A percentile compares a stretch with the other conserved stretches of the same genome.
phyloP scores from a whole-genome alignment of 2,797 vertebrate genomes.

The Acipenser ruthenus region DNA sequence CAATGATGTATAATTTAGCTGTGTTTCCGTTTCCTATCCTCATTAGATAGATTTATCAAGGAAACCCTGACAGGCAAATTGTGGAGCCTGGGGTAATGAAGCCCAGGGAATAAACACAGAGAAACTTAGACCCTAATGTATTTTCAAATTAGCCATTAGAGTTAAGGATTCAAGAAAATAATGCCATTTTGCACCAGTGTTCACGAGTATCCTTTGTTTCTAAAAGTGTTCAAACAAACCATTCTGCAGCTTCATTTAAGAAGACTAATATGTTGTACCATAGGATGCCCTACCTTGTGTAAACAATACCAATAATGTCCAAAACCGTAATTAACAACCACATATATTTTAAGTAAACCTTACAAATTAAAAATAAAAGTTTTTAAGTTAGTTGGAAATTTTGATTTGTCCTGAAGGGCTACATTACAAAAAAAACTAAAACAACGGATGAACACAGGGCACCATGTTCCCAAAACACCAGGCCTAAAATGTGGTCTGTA shows the following conservation, averaged over 20 bases:
- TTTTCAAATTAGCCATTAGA: neutral
- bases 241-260: too few relatives aligned
- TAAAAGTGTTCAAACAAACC: too few relatives aligned
- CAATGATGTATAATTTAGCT: constrained; percentile 3
- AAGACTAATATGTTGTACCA: too few relatives aligned
- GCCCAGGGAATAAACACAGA: constrained; percentile 7
- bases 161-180: too few relatives aligned
- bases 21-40: constrained; percentile 8
- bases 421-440: constrained; percentile 1
- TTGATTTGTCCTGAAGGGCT: too few relatives aligned
- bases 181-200: too few relatives aligned
- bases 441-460: neutral
- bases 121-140: constrained; percentile 6
- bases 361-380: neutral
- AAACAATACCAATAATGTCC: too few relatives aligned
- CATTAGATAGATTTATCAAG: constrained; percentile 11
- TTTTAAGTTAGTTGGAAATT: too few relatives aligned
- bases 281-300: too few relatives aligned
- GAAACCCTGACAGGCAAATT: constrained; percentile 15
- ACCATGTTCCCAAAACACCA: neutral
- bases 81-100: neutral
- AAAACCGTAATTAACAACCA: too few relatives aligned
- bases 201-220: too few relatives aligned
- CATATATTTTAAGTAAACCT: too few relatives aligned
- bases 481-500: neutral